A percentile compares a stretch with the other conserved stretches of the same genome.
Conservation (phyloP, 2,113 vertebrate species). For the Gracilinanus agilis region DNA sequence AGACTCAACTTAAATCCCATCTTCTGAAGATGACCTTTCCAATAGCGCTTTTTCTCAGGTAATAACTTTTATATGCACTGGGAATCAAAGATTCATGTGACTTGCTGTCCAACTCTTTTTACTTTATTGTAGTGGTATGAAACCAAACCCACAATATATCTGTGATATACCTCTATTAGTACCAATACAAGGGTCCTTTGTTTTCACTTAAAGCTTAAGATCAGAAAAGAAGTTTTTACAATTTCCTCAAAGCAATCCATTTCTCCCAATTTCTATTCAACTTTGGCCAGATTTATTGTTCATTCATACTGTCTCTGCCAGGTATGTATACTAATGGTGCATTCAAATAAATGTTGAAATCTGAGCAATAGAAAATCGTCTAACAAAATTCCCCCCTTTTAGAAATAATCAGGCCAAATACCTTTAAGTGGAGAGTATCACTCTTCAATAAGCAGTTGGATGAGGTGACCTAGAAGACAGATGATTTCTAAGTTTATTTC, state of each 20-base stretch:
- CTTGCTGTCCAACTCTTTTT: too few species aligned
- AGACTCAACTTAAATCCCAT: not conserved
- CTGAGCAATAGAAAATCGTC: not conserved
- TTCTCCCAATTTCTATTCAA: not conserved
- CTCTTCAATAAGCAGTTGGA: not conserved
- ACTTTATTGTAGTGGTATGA: not conserved
- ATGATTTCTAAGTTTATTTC: not conserved
- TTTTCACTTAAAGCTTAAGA: not conserved
- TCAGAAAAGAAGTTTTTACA: not conserved
- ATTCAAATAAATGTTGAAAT: not conserved
- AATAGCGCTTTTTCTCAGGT: not conserved
- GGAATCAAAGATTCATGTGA: not conserved
- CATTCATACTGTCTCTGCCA: not conserved
- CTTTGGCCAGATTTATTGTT: not conserved
- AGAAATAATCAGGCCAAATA: not conserved
- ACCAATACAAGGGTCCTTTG: not conserved
- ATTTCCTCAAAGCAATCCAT: not conserved
- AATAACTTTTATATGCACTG: not conserved
- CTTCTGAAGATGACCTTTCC: not conserved
- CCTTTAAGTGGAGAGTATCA: not conserved
- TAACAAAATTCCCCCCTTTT: not conserved
- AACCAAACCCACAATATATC: not conserved
- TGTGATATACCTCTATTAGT: not conserved
- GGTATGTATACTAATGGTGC: not conserved
- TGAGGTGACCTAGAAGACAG: not conserved